phyloP scores from a whole-genome alignment of 2,888 invertebrate genomes.

The Dryadula phaetusa region DNA sequence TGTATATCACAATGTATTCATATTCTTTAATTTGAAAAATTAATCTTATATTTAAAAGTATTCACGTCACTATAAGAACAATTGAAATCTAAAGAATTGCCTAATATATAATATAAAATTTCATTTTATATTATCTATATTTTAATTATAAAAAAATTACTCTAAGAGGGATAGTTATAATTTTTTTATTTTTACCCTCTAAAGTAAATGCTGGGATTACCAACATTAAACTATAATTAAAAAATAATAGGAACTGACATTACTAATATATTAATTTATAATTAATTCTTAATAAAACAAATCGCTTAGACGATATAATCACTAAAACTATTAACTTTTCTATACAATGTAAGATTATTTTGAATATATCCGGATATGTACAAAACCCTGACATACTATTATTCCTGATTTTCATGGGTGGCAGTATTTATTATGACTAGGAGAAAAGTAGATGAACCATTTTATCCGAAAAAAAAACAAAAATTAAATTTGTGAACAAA shows the following conservation, averaged over 20 bases:
- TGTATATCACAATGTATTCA: too few relatives aligned
- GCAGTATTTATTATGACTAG: conserved; percentile 46
- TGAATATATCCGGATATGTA: neutral
- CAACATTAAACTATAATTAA: neutral
- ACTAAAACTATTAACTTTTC: neutral
- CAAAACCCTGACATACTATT: conserved; percentile 33
- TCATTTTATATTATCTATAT: neutral
- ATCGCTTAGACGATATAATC: neutral
- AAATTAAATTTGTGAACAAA: too few relatives aligned
- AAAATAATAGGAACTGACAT: neutral
- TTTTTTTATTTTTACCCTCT: neutral
- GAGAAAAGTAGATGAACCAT: conserved; percentile 31
- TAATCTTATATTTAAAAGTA: too few relatives aligned
- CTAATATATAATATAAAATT: too few relatives aligned
- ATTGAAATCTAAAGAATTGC: too few relatives aligned
- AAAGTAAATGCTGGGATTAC: neutral
- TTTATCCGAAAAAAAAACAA: conserved; percentile 15
- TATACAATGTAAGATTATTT: neutral
- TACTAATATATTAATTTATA: neutral
- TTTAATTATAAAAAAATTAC: neutral
- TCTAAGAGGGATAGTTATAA: neutral
- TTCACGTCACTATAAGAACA: too few relatives aligned
- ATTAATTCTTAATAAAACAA: neutral
- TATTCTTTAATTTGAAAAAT: too few relatives aligned
- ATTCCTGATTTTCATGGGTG: conserved; percentile 44